phyloP scores from a whole-genome alignment of 2,888 invertebrate species.

The Noctua comes region DNA sequence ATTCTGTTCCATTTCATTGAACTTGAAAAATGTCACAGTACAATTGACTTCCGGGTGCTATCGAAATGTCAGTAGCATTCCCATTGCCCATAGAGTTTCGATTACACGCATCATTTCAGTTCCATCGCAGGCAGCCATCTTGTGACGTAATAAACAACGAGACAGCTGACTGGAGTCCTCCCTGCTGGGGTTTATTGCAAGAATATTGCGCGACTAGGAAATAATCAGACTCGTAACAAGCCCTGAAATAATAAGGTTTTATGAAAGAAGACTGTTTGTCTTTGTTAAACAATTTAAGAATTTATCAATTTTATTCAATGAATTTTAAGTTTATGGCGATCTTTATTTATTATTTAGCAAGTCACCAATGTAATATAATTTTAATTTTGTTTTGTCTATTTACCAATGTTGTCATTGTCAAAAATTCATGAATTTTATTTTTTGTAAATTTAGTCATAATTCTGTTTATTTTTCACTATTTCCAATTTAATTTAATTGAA shows the following conservation, averaged over 20 bases:
- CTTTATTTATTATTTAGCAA: too few relatives aligned
- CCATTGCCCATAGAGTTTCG: conserved; percentile 43
- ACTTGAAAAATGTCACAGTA: conserved; percentile 31
- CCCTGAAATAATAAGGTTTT: not conserved
- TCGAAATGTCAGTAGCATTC: conserved; percentile 40
- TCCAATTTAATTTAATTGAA: too few relatives aligned
- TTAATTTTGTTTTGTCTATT: too few relatives aligned
- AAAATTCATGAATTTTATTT: too few relatives aligned
- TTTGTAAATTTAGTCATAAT: too few relatives aligned
- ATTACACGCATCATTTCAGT: conserved; percentile 57
- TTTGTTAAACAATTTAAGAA: too few relatives aligned
- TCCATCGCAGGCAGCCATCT: conserved; percentile 50
- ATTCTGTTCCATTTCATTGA: conserved; percentile 38
- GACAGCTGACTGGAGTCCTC: conserved; percentile 15
- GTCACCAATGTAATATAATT: too few relatives aligned
- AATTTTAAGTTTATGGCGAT: too few relatives aligned
- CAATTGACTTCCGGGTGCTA: conserved; percentile 38
- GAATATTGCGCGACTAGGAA: conserved; percentile 5
- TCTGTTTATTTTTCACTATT: too few relatives aligned
- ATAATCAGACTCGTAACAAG: conserved; percentile 22
- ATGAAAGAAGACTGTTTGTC: too few relatives aligned
- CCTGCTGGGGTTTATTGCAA: conserved; percentile 19
- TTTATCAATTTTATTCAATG: too few relatives aligned
- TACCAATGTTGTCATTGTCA: too few relatives aligned
- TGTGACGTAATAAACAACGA: conserved; percentile 43